These are phyloP conservation scores for Caenorhabditis sp. DNA, from an alignment of 2,888 invertebrate genomes.

Conservation along the genomic window DNA sequence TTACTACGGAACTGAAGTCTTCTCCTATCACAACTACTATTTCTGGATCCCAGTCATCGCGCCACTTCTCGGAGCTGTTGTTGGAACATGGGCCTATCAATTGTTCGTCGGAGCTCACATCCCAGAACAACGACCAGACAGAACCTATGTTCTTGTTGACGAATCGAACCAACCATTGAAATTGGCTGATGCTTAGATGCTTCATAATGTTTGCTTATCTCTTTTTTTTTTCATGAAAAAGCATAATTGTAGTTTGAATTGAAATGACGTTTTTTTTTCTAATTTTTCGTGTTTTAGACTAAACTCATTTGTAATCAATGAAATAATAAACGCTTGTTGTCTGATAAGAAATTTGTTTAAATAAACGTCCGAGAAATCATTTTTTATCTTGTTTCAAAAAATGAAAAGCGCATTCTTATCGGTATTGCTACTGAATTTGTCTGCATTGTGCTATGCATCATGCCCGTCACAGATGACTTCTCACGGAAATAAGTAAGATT, in stretches of 20 bases:
- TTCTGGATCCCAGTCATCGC: slow-evolving; percentile 60
- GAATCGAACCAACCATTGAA: slow-evolving; percentile 43
- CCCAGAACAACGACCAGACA: slow-evolving; percentile 42
- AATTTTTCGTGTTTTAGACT: not conserved
- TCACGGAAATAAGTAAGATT: not conserved
- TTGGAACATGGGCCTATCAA: slow-evolving; percentile 55
- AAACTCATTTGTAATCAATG: not conserved
- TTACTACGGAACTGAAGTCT: slow-evolving; percentile 61
- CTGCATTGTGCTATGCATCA: not conserved
- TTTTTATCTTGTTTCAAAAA: not conserved
- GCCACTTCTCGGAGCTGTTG: slow-evolving; percentile 50
- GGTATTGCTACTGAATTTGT: not conserved
- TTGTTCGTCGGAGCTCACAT: slow-evolving; percentile 58
- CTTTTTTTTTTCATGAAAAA: not conserved
- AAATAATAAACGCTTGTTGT: not conserved
- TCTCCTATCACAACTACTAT: slow-evolving; percentile 53
- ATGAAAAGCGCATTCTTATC: not conserved
- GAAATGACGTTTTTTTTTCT: slow-evolving; percentile 13
- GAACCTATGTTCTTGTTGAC: slow-evolving; percentile 43
- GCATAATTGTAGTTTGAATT: not conserved
- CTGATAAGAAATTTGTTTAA: not conserved
- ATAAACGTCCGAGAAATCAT: not conserved
- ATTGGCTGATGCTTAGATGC: slow-evolving; percentile 2
- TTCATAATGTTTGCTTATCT: not conserved
- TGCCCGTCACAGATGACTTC: not conserved